Evolutionary conservation across 37 sponge, comb jelly and placozoan species (phyloP).

Genomic region (Theonella swinhoei): DNA sequence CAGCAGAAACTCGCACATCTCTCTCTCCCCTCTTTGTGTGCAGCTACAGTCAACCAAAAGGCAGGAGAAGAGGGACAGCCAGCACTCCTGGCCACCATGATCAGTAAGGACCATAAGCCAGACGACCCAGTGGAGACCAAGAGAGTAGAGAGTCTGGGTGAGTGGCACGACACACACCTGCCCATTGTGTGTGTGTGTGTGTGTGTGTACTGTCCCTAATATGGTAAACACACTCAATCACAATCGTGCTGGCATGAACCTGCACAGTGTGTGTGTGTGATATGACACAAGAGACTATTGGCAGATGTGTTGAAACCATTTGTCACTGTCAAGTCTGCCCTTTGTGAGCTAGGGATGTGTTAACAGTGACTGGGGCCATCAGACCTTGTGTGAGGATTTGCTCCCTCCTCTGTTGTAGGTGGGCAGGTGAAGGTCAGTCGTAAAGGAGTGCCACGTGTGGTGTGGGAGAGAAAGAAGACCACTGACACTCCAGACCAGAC

Average conservation of each 20-base stretch:
- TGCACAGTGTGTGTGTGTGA: neutral
- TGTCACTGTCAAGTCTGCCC: neutral
- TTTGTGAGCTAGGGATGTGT: neutral
- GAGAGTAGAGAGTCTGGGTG: constrained; percentile 68
- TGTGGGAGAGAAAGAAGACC: constrained; percentile 77
- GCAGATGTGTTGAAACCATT: neutral
- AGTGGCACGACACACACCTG: too few relatives aligned
- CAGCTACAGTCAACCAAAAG: constrained; percentile 30
- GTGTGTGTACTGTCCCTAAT: neutral
- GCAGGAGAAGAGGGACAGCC: constrained; percentile 35
- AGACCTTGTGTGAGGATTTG: too few relatives aligned
- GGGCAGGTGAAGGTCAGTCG: constrained; percentile 60
- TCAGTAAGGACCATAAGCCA: constrained; percentile 96
- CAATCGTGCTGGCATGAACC: neutral
- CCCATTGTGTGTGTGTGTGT: constrained; percentile 13
- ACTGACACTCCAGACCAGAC: neutral
- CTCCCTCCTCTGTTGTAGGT: constrained; percentile 29
- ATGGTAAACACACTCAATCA: too few relatives aligned
- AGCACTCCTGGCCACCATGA: constrained; percentile 45
- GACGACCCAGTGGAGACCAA: constrained; percentile 72
- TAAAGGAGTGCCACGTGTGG: constrained; percentile 84
- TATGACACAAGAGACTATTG: neutral
- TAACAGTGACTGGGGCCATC: too few relatives aligned
- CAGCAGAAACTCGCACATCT: too few relatives aligned
- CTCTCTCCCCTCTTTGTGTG: too few relatives aligned